phyloP scores from a whole-genome alignment of 1,140 invertebrate species.

The Sycophaga agraensis region DNA sequence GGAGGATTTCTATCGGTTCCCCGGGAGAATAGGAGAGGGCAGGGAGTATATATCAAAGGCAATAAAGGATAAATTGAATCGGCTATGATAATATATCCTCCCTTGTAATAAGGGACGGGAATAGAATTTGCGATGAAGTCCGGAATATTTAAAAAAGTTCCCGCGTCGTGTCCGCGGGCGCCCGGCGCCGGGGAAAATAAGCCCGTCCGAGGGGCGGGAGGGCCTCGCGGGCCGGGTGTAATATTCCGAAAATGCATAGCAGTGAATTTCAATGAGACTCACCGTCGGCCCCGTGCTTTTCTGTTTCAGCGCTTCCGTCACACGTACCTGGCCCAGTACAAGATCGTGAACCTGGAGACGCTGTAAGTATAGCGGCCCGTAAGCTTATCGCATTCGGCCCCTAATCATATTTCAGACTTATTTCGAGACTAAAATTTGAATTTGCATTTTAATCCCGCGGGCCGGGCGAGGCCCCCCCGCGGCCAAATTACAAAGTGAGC shows the following conservation, averaged over 20 bases:
- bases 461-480: not conserved
- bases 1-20: too few species aligned
- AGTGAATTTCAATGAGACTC: conserved; percentile 19
- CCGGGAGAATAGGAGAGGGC: too few species aligned
- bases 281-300: conserved; percentile 30
- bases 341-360: conserved; percentile 59
- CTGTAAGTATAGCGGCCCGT: conserved; percentile 55
- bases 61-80: conserved; percentile 12
- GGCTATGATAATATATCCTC: conserved; percentile 7
- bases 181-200: not conserved
- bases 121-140: conserved; percentile 2
- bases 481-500: not conserved
- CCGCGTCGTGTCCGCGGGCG: not conserved
- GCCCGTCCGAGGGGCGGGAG: too few species aligned
- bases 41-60: too few species aligned
- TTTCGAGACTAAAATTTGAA: conserved; percentile 34
- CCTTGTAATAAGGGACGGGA: conserved; percentile 4
- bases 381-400: conserved; percentile 38
- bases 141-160: conserved; percentile 16
- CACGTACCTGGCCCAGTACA: conserved; percentile 62
- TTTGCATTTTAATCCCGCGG: conserved; percentile 47
- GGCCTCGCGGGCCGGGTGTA: not conserved
- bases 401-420: conserved; percentile 31
- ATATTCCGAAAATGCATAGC: conserved; percentile 6
- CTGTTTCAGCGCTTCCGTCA: conserved; percentile 63